A percentile compares a stretch with the other conserved stretches of the same genome.
phyloP scores from a whole-genome alignment of 1,140 invertebrate genomes.

The Heliothis subflexa region DNA sequence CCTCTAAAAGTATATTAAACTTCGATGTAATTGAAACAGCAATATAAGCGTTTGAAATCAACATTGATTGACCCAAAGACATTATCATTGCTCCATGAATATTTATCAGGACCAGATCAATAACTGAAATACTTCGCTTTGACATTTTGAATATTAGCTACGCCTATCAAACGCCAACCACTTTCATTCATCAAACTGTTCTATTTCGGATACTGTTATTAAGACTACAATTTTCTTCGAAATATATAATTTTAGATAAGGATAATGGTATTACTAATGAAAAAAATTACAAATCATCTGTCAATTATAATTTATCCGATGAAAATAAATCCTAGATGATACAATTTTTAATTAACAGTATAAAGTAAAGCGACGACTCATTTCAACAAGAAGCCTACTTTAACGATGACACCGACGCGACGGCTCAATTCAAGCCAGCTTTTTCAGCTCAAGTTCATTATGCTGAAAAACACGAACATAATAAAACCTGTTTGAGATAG shows the following conservation, averaged over 20 bases:
- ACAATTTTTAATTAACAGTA: too few species aligned
- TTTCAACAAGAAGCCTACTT: too few species aligned
- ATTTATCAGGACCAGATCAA: slow-evolving; percentile 45
- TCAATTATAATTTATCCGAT: too few species aligned
- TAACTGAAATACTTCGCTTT: slow-evolving; percentile 35
- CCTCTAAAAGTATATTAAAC: not conserved
- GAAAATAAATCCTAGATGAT: too few species aligned
- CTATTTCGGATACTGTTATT: not conserved
- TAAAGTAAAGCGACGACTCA: too few species aligned
- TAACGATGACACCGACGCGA: too few species aligned
- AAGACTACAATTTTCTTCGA: too few species aligned
- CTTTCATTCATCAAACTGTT: not conserved
- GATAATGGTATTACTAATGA: too few species aligned
- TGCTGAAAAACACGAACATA: slow-evolving; percentile 30
- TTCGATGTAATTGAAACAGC: not conserved
- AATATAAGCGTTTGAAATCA: slow-evolving; percentile 1
- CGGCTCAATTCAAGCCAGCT: too few species aligned
- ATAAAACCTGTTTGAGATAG: slow-evolving; percentile 40
- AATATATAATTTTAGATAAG: too few species aligned
- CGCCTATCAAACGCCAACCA: slow-evolving; percentile 2
- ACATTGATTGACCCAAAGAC: slow-evolving; percentile 39
- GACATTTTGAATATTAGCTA: slow-evolving; percentile 2
- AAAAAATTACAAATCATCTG: too few species aligned
- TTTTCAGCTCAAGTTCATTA: slow-evolving; percentile 32
- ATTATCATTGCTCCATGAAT: slow-evolving; percentile 43